These are phyloP conservation scores for Drosophila antonietae DNA, from an alignment of 2,888 invertebrate species.

Conservation along the genomic window DNA sequence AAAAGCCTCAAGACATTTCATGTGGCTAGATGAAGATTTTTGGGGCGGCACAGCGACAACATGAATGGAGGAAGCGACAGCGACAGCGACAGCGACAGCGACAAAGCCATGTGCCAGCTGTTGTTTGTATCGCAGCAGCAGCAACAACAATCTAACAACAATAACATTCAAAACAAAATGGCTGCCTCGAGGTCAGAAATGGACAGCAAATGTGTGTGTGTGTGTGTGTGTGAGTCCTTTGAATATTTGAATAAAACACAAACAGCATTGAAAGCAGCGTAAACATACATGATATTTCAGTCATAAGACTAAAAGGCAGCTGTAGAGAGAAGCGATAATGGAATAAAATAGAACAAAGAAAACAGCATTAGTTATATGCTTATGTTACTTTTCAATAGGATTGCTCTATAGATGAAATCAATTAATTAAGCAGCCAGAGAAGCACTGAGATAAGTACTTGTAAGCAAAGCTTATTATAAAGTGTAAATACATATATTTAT, in stretches of 20 bases:
- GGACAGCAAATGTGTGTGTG: constrained; percentile 26
- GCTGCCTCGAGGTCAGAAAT: constrained; percentile 65
- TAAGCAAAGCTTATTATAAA: not conserved
- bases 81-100: constrained; percentile 9
- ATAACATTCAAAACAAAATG: constrained; percentile 58
- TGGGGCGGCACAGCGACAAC: constrained; percentile 42
- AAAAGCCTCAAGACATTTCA: constrained; percentile 54
- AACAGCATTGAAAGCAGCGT: not conserved
- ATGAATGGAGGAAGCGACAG: constrained; percentile 10
- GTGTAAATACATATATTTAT: too few species aligned
- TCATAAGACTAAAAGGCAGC: not conserved
- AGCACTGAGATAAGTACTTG: not conserved
- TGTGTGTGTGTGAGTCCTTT: constrained; percentile 6
- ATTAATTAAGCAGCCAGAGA: not conserved
- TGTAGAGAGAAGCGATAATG: not conserved
- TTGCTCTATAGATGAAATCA: not conserved
- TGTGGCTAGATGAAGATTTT: constrained; percentile 75
- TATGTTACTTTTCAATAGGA: not conserved
- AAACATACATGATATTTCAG: not conserved
- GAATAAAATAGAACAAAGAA: not conserved
- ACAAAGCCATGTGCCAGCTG: constrained; percentile 16
- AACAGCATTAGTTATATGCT: not conserved
- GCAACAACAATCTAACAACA: constrained; percentile 21
- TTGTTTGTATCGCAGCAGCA: constrained; percentile 37
- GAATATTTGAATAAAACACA: constrained; percentile 11